These are phyloP conservation scores for Porites cylindrica DNA, from an alignment of 92 coral and sea anemone genomes.

Conservation along the genomic window DNA sequence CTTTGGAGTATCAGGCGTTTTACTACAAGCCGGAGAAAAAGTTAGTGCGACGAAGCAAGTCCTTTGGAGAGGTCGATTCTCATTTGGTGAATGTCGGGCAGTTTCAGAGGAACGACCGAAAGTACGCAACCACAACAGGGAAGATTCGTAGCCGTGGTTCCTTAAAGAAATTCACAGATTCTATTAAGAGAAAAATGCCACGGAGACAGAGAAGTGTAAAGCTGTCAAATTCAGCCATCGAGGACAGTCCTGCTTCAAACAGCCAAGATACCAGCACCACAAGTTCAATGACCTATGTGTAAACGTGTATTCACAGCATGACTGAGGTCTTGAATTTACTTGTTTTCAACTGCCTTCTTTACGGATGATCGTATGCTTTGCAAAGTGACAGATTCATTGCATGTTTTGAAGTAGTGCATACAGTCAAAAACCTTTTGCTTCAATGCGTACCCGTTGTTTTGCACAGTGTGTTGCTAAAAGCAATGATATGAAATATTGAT, in stretches of 20 bases:
- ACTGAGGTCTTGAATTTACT: not conserved
- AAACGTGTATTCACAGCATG: not conserved
- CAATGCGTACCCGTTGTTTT: no score
- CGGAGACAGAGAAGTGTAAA: conserved; percentile 49
- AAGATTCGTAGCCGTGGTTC: conserved; percentile 51
- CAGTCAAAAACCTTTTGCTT: not conserved
- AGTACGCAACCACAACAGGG: conserved; percentile 69
- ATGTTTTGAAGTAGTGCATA: not conserved
- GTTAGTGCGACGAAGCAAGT: conserved; percentile 80
- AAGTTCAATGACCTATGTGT: conserved; percentile 22
- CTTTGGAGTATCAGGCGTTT: conserved; percentile 68
- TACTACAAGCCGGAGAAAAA: conserved; percentile 80
- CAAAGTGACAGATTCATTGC: no score
- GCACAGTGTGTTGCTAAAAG: no score
- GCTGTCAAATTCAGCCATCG: conserved; percentile 20
- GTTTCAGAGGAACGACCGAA: conserved; percentile 58
- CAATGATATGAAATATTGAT: no score
- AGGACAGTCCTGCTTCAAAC: conserved; percentile 3
- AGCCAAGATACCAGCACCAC: not conserved
- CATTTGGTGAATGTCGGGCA: conserved; percentile 30
- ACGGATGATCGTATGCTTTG: no score
- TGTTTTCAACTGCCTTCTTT: not conserved
- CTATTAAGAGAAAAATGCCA: conserved; percentile 73
- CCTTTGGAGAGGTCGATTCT: conserved; percentile 86
- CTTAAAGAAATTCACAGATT: conserved; percentile 69